Base-by-base conservation (phyloP, 2,113 vertebrate genomes). In the Rutilus rutilus region DNA sequence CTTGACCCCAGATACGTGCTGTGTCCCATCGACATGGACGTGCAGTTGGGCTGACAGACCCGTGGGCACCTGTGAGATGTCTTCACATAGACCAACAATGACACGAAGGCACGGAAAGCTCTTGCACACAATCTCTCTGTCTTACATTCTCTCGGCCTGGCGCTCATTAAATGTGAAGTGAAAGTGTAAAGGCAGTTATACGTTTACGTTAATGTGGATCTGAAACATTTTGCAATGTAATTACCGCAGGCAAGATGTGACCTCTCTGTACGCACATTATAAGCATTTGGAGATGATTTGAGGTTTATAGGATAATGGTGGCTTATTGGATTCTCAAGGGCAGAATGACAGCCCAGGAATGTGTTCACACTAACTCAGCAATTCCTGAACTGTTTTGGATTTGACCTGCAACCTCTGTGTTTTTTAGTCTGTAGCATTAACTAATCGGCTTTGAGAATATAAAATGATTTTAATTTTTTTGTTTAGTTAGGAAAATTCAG, bases 1-100 rank as follows among this genome's bases (percentile, higher is more conserved):
- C 93, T 99, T 90, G 97, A 99, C 92, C 96, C 97, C 79, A 95
- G 95, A 90, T 97, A 94, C 54, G 95, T 93, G 2, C 86, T 93
- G 21, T 90, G 93, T 60, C 92, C 92, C 71, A 93, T 96, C 62
- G 96, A 95, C 84, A 89, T 91, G 0, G 95, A 96, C 0, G 57
- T 95, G 74, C 93, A 94, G 59, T 94, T 95, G 33, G 96, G 95
- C 84, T 98, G 96, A 97, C 67, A 9, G 71, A 36, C 21, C 76
- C 9, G 4, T 23, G 77, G 10, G 11, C 14, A 14, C n/a, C 33
- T n/a, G 23, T 19, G 11, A 45, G 73, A 74, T 21, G 39, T 21
- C 25, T 57, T 82, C 42, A 67, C 39, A 71, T 21, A 59, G 30
- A 25, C 83, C 77, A 71, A 52, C 67, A 36, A 36, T 74, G 42